Percentiles rank a stretch among this genome's conserved stretches.
phyloP scores from a whole-genome alignment of 2,113 vertebrate genomes.

The Cynoglossus semilaevis region DNA sequence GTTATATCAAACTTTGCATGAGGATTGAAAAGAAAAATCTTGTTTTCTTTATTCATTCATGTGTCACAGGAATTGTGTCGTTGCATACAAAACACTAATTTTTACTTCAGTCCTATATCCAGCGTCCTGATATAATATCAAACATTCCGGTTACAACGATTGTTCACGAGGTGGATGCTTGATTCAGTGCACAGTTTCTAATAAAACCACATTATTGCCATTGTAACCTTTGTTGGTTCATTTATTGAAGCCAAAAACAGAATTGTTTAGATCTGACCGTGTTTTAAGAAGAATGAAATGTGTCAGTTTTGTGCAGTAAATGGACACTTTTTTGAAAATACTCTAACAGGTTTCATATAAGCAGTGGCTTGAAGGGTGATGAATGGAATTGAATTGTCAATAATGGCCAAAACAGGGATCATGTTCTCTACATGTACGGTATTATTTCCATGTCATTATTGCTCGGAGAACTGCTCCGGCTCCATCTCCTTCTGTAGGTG shows the following conservation, averaged over 20 bases:
- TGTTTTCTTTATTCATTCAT: neutral
- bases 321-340: no score
- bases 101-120: slow-evolving; percentile 29
- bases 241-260: neutral
- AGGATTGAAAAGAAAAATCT: slow-evolving; percentile 12
- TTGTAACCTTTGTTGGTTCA: slow-evolving; percentile 23
- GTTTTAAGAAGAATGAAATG: no score
- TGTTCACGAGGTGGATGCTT: slow-evolving; percentile 58
- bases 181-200: slow-evolving; percentile 60
- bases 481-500: no score
- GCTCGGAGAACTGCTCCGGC: neutral
- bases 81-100: slow-evolving; percentile 7
- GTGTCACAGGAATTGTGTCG: slow-evolving; percentile 10
- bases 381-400: no score
- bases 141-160: slow-evolving; percentile 64
- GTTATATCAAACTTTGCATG: slow-evolving; percentile 56
- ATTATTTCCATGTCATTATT: neutral
- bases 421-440: neutral
- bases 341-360: no score
- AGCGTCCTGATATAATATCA: slow-evolving; percentile 33
- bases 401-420: no score
- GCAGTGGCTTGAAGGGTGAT: no score
- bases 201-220: slow-evolving; percentile 59
- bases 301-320: no score
- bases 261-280: no score